A percentile compares a stretch with the other conserved stretches of the same genome.
Evolutionary conservation across 2,113 vertebrate genomes (phyloP).

Genomic region (Eidolon helvum): DNA sequence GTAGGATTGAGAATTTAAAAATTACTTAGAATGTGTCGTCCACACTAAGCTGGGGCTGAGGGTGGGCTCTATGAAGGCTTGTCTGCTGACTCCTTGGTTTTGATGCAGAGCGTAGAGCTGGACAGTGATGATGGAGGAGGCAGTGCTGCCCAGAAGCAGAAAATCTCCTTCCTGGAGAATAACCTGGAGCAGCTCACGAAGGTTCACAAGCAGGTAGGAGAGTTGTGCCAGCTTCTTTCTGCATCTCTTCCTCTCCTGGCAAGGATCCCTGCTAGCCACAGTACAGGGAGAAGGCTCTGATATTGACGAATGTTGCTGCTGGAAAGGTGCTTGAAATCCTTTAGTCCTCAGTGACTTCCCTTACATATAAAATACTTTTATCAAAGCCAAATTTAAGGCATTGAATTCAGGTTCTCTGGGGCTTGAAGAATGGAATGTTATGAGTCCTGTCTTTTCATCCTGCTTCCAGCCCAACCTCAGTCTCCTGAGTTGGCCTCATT

Average conservation of each 20-base stretch:
- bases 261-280: accelerated
- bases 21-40: background rate
- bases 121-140: conserved; percentile 93
- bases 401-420: background rate
- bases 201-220: conserved; percentile 95
- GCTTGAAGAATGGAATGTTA: background rate
- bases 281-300: background rate
- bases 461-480: background rate
- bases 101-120: conserved; percentile 89
- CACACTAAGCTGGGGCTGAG: background rate
- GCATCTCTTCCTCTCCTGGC: background rate
- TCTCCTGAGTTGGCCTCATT: background rate
- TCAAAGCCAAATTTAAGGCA: background rate
- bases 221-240: background rate
- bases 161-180: conserved; percentile 97
- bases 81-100: background rate
- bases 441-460: background rate
- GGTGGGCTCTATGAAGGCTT: background rate
- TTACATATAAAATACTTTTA: background rate
- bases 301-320: accelerated
- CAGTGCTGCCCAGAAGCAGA: conserved; percentile 94
- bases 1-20: background rate
- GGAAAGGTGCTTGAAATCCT: background rate
- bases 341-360: background rate
- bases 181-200: conserved; percentile 97